phyloP scores from a whole-genome alignment of 2,888 invertebrate species.

The Dicycla oo region DNA sequence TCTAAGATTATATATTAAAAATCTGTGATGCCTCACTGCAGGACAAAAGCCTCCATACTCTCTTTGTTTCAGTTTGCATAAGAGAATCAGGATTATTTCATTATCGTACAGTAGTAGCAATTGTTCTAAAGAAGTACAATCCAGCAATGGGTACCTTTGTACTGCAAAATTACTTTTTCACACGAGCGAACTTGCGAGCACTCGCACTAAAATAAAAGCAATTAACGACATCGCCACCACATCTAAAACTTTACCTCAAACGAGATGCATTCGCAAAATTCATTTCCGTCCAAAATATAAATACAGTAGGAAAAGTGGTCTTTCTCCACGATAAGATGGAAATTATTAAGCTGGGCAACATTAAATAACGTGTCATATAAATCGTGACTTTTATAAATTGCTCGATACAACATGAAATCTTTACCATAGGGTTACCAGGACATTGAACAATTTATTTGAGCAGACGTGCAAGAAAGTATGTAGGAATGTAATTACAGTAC shows the following conservation, averaged over 20 bases:
- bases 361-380: neutral
- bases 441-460: neutral
- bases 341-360: neutral
- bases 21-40: too few species aligned
- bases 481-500: too few species aligned
- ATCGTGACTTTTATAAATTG: neutral
- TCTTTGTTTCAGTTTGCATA: neutral
- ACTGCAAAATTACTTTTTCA: neutral
- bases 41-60: too few species aligned
- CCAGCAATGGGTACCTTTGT: neutral
- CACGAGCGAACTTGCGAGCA: neutral
- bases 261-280: neutral
- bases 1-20: too few species aligned
- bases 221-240: neutral
- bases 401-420: neutral
- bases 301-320: neutral
- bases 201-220: slow-evolving; percentile 1
- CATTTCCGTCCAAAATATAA: neutral
- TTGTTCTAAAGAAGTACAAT: neutral
- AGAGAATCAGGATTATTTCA: neutral
- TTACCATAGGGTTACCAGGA: neutral
- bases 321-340: neutral
- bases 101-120: neutral
- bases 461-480: neutral
- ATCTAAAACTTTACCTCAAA: neutral